Percentiles rank a stretch among this genome's conserved stretches.
Evolutionary conservation across 2,113 vertebrate species (phyloP).

Genomic region (Pterocles gutturalis): DNA sequence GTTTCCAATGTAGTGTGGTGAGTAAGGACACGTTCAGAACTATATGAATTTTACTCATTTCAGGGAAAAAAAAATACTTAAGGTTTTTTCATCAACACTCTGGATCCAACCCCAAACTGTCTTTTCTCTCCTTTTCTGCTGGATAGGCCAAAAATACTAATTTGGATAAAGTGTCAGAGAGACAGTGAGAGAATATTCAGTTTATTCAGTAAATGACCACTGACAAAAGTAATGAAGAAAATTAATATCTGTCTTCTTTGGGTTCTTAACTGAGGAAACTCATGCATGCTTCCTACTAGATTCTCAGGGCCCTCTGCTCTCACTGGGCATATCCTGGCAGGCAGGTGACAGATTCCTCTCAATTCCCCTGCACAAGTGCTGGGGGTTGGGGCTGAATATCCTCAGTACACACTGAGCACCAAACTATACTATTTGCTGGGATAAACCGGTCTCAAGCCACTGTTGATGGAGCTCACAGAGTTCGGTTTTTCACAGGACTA

Average conservation of each 20-base stretch:
- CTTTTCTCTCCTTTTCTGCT: background rate
- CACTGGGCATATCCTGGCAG: accelerated
- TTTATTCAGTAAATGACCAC: background rate
- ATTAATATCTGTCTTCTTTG: background rate
- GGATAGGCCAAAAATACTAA: background rate
- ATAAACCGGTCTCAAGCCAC: background rate
- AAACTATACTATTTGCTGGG: background rate
- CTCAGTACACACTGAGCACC: background rate
- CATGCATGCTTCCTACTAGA: background rate
- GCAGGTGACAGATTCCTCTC: background rate
- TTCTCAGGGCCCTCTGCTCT: background rate
- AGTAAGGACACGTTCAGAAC: background rate
- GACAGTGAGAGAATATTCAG: background rate
- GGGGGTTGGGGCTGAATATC: too few species aligned
- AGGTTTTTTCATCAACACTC: background rate
- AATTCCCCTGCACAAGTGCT: background rate
- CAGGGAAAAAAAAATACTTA: background rate
- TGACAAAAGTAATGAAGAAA: background rate
- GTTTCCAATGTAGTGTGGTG: background rate
- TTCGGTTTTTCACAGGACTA: background rate
- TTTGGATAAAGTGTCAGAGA: background rate
- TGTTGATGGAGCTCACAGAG: background rate
- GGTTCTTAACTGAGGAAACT: background rate
- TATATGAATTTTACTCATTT: background rate
- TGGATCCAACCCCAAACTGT: background rate